These are phyloP conservation scores for Thymelicus acteon DNA, from an alignment of 2,888 invertebrate species.

Conservation along the genomic window DNA sequence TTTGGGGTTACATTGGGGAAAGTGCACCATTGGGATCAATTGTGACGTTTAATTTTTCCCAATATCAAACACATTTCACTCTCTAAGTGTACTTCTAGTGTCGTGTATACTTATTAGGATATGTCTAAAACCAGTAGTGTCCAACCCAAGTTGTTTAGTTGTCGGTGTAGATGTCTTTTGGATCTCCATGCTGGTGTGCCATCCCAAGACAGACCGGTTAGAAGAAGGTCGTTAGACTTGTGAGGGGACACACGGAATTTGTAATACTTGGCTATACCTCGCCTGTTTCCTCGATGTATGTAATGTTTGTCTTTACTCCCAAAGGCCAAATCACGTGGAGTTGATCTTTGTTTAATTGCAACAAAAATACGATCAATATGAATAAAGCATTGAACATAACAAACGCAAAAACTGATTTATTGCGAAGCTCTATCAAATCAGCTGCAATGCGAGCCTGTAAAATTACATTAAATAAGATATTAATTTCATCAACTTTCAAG, in stretches of 20 bases:
- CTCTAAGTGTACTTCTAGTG: constrained; percentile 10
- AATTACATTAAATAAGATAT: constrained; percentile 76
- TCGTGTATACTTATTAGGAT: constrained; percentile 56
- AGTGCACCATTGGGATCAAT: constrained; percentile 52
- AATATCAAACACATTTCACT: not conserved
- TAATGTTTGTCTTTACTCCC: constrained; percentile 97
- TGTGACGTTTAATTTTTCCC: constrained; percentile 37
- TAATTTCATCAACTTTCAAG: constrained; percentile 81
- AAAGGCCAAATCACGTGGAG: constrained; percentile 99
- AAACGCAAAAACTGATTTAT: constrained; percentile 99
- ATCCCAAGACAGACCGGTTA: constrained; percentile 81
- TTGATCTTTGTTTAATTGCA: constrained; percentile 99
- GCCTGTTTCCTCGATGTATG: constrained; percentile 95
- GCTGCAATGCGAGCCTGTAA: constrained; percentile 94
- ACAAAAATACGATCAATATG: constrained; percentile 99
- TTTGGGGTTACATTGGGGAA: constrained; percentile 57
- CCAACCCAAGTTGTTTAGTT: constrained; percentile 67
- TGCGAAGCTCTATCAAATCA: constrained; percentile 97
- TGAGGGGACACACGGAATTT: constrained; percentile 76
- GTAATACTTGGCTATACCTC: constrained; percentile 89
- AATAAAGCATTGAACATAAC: constrained; percentile 99
- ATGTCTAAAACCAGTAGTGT: constrained; percentile 66
- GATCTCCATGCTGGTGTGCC: constrained; percentile 80
- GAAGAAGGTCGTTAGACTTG: constrained; percentile 83
- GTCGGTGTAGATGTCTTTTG: constrained; percentile 64